phyloP scores from a whole-genome alignment of 1,140 invertebrate genomes.

The Radopholus similis region DNA sequence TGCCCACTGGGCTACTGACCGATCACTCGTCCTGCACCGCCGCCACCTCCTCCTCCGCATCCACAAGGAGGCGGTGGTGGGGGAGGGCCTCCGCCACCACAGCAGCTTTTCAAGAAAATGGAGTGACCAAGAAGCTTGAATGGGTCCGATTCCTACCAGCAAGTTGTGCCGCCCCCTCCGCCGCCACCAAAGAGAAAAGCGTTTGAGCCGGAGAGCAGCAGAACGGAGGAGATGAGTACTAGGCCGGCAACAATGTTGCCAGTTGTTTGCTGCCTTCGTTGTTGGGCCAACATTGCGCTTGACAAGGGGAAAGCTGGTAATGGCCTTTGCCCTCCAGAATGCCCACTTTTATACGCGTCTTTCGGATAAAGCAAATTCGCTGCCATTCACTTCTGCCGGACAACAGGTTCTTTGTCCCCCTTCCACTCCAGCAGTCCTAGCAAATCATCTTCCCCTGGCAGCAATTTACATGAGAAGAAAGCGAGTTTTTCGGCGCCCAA shows the following conservation, averaged over 20 bases:
- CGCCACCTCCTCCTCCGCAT: background rate
- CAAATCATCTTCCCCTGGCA: no score
- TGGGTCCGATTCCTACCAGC: background rate
- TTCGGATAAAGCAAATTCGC: no score
- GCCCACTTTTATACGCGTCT: no score
- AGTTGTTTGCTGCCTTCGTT: background rate
- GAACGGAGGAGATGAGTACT: background rate
- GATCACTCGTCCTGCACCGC: background rate
- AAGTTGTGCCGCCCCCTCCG: background rate
- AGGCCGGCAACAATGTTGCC: background rate
- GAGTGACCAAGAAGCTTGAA: no score
- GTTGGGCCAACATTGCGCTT: background rate
- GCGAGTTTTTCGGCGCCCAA: background rate
- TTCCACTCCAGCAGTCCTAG: no score
- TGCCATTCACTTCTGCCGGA: no score
- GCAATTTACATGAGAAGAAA: background rate
- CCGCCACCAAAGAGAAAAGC: slow-evolving; percentile 2
- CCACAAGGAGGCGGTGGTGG: background rate
- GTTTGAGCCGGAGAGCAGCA: background rate
- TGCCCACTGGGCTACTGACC: no score
- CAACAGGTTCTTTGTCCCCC: no score
- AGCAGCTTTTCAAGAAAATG: background rate
- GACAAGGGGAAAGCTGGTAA: no score
- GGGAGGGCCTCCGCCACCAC: background rate
- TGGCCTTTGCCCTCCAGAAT: no score